Conservation (phyloP, 2,113 vertebrate species). For the Myiopsitta monachus region DNA sequence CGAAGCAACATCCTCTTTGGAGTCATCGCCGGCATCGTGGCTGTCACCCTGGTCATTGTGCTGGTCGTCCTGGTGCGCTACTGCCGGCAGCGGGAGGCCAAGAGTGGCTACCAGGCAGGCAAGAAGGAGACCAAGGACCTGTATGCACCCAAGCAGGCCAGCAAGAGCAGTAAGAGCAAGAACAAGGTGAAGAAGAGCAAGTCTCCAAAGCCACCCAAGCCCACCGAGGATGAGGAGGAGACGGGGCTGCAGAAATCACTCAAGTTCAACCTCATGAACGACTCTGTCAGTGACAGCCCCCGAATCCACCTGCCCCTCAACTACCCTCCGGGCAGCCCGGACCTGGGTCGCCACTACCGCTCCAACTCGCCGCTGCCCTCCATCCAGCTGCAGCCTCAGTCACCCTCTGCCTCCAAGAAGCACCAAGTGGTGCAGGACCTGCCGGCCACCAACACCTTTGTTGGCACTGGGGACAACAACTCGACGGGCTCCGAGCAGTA, state of each 20-base stretch:
- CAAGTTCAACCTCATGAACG: slow-evolving; percentile 95
- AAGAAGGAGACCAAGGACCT: slow-evolving; percentile 98
- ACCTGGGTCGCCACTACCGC: slow-evolving; percentile 95
- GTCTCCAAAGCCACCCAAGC: slow-evolving; percentile 89
- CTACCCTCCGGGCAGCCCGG: slow-evolving; percentile 93
- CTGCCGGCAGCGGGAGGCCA: slow-evolving; percentile 90
- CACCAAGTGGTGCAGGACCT: slow-evolving; percentile 99
- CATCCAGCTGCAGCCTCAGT: slow-evolving; percentile 97
- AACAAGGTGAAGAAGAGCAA: slow-evolving; percentile 91
- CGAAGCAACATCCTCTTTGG: slow-evolving; percentile 91
- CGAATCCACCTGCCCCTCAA: slow-evolving; percentile 95
- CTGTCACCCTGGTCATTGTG: slow-evolving; percentile 89
- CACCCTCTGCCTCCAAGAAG: slow-evolving; percentile 97
- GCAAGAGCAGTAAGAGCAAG: slow-evolving; percentile 89
- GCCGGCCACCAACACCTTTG: slow-evolving; percentile 96
- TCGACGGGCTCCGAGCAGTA: slow-evolving; percentile 98
- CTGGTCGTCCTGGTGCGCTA: slow-evolving; percentile 89
- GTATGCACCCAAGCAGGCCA: slow-evolving; percentile 89
- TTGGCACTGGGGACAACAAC: slow-evolving; percentile 97
- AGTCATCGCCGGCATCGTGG: slow-evolving; percentile 87
- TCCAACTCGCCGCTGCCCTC: slow-evolving; percentile 96
- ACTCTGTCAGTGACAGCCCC: slow-evolving; percentile 89
- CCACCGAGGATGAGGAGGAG: slow-evolving; percentile 91
- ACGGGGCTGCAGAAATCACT: slow-evolving; percentile 89
- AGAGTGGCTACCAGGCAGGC: slow-evolving; percentile 96